Evolutionary conservation across 2,113 vertebrate genomes (phyloP).

Genomic region (Stigmatopora nigra): DNA sequence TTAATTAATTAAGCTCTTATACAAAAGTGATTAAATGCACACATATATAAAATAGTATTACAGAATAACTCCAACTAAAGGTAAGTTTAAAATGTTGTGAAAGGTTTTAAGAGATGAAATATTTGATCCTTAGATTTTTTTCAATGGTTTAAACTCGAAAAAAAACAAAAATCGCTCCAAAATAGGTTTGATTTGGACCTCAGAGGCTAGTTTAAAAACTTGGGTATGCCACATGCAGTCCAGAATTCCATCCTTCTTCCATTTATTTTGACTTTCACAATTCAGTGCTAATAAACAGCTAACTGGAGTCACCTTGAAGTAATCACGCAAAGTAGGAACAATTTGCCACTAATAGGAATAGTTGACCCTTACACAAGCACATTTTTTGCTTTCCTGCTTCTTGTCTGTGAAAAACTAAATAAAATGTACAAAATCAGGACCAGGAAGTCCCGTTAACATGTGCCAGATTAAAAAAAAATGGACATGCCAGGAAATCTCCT

Average conservation of each 20-base stretch:
- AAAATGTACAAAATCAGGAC: constrained; percentile 10
- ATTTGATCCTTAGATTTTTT: background rate
- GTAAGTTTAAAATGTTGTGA: background rate
- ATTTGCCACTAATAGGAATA: constrained; percentile 34
- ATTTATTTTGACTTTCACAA: constrained; percentile 20
- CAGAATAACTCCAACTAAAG: too few relatives aligned
- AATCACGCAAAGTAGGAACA: constrained; percentile 33
- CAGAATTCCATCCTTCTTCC: constrained; percentile 12
- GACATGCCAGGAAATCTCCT: constrained; percentile 3
- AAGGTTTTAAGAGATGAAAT: background rate
- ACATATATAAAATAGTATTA: too few relatives aligned
- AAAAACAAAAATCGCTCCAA: background rate
- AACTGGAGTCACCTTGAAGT: constrained; percentile 45
- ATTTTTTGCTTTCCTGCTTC: constrained; percentile 35
- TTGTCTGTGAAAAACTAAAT: constrained; percentile 43
- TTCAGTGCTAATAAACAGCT: constrained; percentile 32
- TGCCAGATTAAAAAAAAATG: constrained; percentile 6
- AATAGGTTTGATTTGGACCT: background rate
- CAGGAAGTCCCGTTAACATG: constrained; percentile 22
- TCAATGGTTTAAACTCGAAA: background rate
- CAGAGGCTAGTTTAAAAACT: background rate
- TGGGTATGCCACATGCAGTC: background rate
- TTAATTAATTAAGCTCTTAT: too few relatives aligned
- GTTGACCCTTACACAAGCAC: constrained; percentile 8
- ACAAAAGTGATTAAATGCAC: too few relatives aligned